These are phyloP conservation scores for Sycon ciliatum DNA, from an alignment of 37 sponge, comb jelly and placozoan species.

Conservation along the genomic window DNA sequence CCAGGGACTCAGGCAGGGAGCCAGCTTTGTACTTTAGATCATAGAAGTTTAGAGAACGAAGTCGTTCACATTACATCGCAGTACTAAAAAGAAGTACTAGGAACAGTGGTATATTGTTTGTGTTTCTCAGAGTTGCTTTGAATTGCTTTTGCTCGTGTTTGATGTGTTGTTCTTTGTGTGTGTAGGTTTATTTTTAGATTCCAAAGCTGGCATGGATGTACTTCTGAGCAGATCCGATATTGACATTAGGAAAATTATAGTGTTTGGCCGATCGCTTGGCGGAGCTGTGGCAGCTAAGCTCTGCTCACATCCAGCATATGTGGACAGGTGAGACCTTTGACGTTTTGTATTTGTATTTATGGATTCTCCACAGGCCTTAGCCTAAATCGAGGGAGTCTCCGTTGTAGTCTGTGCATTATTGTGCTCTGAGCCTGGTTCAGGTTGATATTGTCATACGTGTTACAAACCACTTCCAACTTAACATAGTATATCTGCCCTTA, in stretches of 20 bases:
- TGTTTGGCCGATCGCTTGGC: slow-evolving; percentile 86
- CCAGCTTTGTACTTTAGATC: too few species aligned
- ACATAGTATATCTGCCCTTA: too few species aligned
- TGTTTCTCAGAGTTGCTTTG: background rate
- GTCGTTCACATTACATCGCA: too few species aligned
- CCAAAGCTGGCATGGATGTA: slow-evolving; percentile 80
- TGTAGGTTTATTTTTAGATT: slow-evolving; percentile 82
- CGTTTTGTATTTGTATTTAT: background rate
- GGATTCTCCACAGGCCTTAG: background rate
- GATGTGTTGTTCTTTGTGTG: too few species aligned
- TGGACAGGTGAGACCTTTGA: slow-evolving; percentile 49
- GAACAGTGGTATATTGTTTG: background rate
- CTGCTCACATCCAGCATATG: slow-evolving; percentile 48
- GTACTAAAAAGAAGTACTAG: too few species aligned
- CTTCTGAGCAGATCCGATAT: slow-evolving; percentile 72
- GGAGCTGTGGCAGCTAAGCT: slow-evolving; percentile 91
- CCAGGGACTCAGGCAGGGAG: too few species aligned
- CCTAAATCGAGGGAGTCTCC: background rate
- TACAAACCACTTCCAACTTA: too few species aligned
- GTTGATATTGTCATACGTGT: background rate
- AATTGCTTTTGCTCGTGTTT: background rate
- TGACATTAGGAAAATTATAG: slow-evolving; percentile 71
- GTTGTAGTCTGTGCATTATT: background rate
- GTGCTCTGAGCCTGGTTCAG: too few species aligned
- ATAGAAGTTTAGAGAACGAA: too few species aligned